Evolutionary conservation across 2,113 vertebrate genomes (phyloP).

Genomic region (Myanophis thanlyinensis): DNA sequence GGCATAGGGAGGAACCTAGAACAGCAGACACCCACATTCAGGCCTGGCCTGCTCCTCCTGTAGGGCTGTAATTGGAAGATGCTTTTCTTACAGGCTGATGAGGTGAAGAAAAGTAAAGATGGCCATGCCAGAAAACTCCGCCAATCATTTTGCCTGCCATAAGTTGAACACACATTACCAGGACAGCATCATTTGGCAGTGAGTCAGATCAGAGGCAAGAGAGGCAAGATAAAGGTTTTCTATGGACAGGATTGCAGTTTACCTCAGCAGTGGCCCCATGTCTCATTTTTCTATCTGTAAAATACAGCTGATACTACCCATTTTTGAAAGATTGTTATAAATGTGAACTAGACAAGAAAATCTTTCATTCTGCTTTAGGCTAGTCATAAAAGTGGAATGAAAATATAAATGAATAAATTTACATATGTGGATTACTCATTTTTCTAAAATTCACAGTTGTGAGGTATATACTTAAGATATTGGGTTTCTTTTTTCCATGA

Average conservation of each 20-base stretch:
- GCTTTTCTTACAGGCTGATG: neutral
- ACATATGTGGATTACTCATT: neutral
- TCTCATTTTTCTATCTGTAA: neutral
- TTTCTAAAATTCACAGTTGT: neutral
- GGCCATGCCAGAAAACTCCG: neutral
- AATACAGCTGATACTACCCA: neutral
- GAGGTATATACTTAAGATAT: neutral
- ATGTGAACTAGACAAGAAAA: neutral
- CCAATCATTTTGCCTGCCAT: neutral
- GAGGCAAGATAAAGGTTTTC: neutral
- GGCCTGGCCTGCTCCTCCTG: neutral
- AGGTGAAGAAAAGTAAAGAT: neutral
- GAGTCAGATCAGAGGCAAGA: neutral
- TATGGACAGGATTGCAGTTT: neutral
- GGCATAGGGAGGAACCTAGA: neutral
- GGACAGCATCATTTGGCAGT: neutral
- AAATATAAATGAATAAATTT: neutral
- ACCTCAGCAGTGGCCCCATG: neutral
- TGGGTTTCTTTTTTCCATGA: neutral
- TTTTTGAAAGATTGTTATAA: neutral
- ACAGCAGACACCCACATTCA: neutral
- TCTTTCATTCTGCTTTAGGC: neutral
- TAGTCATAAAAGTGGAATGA: neutral
- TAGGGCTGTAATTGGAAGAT: neutral
- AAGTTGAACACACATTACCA: neutral